Evolutionary conservation across 2,888 invertebrate genomes (phyloP), one percentile per base, ranked within the genome.

Genomic region (Hydroisotoma schaefferi): DNA sequence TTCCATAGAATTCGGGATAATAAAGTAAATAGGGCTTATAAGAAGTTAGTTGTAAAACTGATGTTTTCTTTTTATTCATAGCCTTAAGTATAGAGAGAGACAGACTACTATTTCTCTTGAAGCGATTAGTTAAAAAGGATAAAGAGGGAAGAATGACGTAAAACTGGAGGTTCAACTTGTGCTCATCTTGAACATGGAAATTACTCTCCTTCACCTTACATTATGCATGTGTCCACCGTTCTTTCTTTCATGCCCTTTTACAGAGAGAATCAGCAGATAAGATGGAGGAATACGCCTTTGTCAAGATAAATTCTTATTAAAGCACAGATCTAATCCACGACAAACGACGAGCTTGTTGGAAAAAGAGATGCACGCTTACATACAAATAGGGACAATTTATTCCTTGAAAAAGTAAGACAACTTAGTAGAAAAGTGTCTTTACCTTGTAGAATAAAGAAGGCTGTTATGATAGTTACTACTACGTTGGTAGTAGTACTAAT

Each of bases 141-240:
- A n/a, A n/a, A n/a, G n/a, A n/a, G n/a, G n/a, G n/a, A n/a, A n/a
- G n/a, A n/a, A n/a, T n/a, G n/a, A n/a, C n/a, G n/a, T n/a, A n/a
- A n/a, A n/a, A n/a, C n/a, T n/a, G n/a, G n/a, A n/a, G n/a, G n/a
- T n/a, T n/a, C n/a, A n/a, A n/a, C n/a, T n/a, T n/a, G n/a, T n/a
- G 20, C 40, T 40, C n/a, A 20, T 40, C 5, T 40, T 40, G 15
- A 37, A 23, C 6, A 57, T 57, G 51, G 57, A 57, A 57, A 57
- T 57, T 52, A 57, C 40, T 57, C 57, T 51, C 51, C 43, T 57
- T 51, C 57, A 57, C 18, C 27, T 57, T 51, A 57, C 20, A 5
- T 15, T 15, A 15, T 40, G 40, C 40, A 40, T 40, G 40, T 40
- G 8, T 33, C n/a, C 40, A 38, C 40, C 25, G 33, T 23, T 38